These are phyloP conservation scores for Galago senegalensis DNA, from an alignment of 2,797 vertebrate species.

Conservation along the genomic window DNA sequence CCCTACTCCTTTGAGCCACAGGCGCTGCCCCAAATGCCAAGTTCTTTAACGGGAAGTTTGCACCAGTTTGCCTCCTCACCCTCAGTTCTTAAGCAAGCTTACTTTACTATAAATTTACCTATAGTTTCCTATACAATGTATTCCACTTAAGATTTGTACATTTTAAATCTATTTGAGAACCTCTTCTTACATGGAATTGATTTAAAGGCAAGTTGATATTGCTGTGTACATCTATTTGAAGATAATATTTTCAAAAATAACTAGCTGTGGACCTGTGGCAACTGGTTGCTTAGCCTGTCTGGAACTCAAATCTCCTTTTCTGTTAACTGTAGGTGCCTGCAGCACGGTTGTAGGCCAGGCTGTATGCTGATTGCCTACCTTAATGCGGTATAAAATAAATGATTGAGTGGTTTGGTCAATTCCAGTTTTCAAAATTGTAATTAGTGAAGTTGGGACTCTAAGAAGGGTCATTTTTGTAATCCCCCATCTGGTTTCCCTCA, in stretches of 20 bases:
- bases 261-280: not conserved
- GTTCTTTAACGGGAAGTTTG: not conserved
- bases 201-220: not conserved
- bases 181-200: not conserved
- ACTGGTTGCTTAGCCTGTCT: not conserved
- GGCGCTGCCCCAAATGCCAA: too few species aligned
- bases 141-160: not conserved
- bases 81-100: not conserved
- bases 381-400: not conserved
- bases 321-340: not conserved
- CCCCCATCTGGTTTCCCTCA: not conserved
- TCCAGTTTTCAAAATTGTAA: conserved; percentile 1
- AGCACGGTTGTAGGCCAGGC: not conserved
- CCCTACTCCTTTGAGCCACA: too few species aligned
- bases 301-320: not conserved
- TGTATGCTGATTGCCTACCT: not conserved
- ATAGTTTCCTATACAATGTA: not conserved
- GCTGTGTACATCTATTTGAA: not conserved
- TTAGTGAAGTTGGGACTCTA: not conserved
- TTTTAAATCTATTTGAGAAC: not conserved
- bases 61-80: not conserved
- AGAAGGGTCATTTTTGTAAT: not conserved
- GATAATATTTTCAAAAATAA: not conserved
- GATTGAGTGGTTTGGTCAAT: not conserved
- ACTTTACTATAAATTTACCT: conserved; percentile 9